phyloP scores from a whole-genome alignment of 1,140 invertebrate species.

The Sitobion miscanthi region DNA sequence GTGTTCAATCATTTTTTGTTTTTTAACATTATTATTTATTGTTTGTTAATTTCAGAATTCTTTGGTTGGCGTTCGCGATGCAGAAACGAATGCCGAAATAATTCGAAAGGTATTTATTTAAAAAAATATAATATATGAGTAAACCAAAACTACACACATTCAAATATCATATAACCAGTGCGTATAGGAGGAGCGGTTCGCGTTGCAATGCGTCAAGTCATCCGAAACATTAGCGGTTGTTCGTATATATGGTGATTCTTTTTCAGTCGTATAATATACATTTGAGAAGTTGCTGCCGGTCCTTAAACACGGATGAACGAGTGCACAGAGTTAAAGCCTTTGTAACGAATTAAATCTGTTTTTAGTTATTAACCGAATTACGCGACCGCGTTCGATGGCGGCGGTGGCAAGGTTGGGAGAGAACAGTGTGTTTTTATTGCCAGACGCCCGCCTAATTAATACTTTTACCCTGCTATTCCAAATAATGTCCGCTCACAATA shows the following conservation, averaged over 20 bases:
- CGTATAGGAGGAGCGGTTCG: not conserved
- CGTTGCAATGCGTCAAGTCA: conserved; percentile 31
- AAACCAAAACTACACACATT: not conserved
- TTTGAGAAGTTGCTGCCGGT: conserved; percentile 22
- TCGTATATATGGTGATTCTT: conserved; percentile 15
- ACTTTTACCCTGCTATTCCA: not conserved
- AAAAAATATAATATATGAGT: not conserved
- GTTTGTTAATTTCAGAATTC: conserved; percentile 1
- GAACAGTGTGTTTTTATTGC: conserved; percentile 45
- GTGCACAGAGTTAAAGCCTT: not conserved
- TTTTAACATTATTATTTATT: not conserved
- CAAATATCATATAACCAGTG: not conserved
- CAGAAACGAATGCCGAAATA: not conserved
- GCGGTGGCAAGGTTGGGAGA: not conserved
- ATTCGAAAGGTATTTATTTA: not conserved
- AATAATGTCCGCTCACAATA: not conserved
- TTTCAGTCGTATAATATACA: conserved; percentile 1
- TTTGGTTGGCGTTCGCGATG: not conserved
- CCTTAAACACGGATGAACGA: conserved; percentile 33
- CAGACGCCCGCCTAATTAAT: conserved; percentile 32
- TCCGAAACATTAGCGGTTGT: conserved; percentile 33
- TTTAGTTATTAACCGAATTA: conserved; percentile 21
- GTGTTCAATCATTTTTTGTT: not conserved
- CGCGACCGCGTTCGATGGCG: not conserved
- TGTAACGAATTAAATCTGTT: conserved; percentile 47